Evolutionary conservation across 2,888 invertebrate genomes (phyloP).

Genomic region (Brachypterus glaber): DNA sequence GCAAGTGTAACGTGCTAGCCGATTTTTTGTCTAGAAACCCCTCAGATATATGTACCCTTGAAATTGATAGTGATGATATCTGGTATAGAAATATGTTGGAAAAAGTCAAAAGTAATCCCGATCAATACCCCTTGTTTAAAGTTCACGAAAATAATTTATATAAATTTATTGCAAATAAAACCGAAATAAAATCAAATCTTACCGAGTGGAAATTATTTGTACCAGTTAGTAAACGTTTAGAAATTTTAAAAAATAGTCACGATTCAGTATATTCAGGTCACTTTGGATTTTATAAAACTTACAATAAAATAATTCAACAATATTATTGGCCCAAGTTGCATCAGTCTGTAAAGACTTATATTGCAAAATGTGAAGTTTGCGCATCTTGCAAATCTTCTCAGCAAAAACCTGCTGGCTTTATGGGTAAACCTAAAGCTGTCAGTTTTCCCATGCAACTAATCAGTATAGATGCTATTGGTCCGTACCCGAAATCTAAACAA

Average conservation of each 20-base stretch:
- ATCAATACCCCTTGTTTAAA: background rate
- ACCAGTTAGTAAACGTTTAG: background rate
- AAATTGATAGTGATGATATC: background rate
- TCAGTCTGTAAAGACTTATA: background rate
- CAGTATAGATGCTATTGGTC: background rate
- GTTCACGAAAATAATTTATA: background rate
- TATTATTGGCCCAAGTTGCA: background rate
- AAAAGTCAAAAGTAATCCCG: background rate
- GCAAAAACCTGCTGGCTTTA: too few species aligned
- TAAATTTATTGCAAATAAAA: background rate
- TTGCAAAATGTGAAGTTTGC: background rate
- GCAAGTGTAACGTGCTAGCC: conserved; percentile 13
- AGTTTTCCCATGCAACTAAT: too few species aligned
- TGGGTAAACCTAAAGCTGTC: too few species aligned
- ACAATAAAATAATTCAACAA: background rate
- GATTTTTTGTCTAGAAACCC: conserved; percentile 18
- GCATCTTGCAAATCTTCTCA: too few species aligned
- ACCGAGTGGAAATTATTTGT: background rate
- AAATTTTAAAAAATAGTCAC: background rate
- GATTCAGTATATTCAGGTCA: background rate
- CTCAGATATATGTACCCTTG: too few species aligned
- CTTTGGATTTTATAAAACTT: background rate
- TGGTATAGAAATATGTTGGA: background rate
- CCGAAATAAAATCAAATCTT: background rate
- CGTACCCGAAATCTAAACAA: background rate